Percentiles rank a stretch among this genome's conserved stretches.
Conservation (phyloP, 2,888 invertebrate genomes). For the Lasioglossum morio region DNA sequence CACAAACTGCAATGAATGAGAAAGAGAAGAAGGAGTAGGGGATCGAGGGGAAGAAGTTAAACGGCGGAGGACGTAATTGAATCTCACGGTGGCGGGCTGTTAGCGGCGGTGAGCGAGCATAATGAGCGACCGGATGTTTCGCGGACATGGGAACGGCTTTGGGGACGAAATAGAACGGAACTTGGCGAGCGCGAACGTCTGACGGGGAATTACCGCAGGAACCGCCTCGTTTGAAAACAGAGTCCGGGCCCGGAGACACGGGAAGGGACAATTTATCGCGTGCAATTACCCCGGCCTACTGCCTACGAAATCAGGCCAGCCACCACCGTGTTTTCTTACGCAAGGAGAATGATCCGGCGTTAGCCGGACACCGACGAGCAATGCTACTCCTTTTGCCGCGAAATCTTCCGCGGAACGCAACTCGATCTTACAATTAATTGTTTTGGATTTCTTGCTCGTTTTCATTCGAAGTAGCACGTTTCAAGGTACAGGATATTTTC, state of each 20-base stretch:
- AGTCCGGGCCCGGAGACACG: conserved; percentile 46
- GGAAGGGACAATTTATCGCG: conserved; percentile 78
- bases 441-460: too few relatives aligned
- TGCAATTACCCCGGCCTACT: conserved; percentile 73
- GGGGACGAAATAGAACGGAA: conserved; percentile 65
- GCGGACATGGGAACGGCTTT: conserved; percentile 59
- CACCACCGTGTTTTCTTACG: conserved; percentile 54
- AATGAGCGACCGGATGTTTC: conserved; percentile 63
- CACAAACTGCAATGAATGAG: background rate
- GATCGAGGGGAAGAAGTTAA: conserved; percentile 7
- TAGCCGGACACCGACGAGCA: background rate
- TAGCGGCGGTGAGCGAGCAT: conserved; percentile 42
- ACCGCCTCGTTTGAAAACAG: conserved; percentile 66
- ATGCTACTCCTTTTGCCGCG: background rate
- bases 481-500: too few relatives aligned
- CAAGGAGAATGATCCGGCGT: conserved; percentile 51
- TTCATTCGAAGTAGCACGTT: too few relatives aligned
- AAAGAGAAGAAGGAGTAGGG: background rate
- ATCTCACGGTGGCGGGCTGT: conserved; percentile 42
- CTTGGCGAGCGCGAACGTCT: conserved; percentile 32
- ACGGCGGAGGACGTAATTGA: conserved; percentile 40
- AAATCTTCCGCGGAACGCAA: background rate
- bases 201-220: conserved; percentile 54
- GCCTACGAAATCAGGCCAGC: conserved; percentile 70
- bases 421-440: background rate